These are phyloP conservation scores for Thalassaphorura encarpata DNA, from an alignment of 1,140 invertebrate genomes.

Conservation along the genomic window DNA sequence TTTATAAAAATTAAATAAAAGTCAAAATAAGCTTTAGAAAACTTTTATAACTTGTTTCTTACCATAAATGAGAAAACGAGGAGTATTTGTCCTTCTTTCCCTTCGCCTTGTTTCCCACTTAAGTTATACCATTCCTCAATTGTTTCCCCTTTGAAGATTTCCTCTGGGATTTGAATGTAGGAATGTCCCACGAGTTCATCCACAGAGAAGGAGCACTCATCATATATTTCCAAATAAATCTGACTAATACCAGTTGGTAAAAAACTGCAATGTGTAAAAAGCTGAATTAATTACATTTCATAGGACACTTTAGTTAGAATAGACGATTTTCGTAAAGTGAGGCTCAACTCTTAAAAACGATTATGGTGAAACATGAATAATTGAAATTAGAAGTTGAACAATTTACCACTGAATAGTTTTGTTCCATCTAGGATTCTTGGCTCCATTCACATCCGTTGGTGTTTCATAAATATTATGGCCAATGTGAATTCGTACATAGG, in stretches of 20 bases:
- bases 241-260: constrained; percentile 75
- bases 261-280: constrained; percentile 48
- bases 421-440: constrained; percentile 92
- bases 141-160: constrained; percentile 73
- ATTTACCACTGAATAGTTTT: constrained; percentile 78
- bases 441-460: constrained; percentile 84
- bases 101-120: constrained; percentile 80
- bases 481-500: constrained; percentile 81
- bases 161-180: constrained; percentile 68
- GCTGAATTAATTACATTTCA: no score
- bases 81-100: constrained; percentile 70
- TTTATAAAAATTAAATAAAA: no score
- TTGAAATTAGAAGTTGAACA: no score
- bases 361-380: no score
- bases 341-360: no score
- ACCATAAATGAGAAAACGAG: constrained; percentile 52
- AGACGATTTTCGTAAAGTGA: no score
- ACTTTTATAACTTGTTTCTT: constrained; percentile 34
- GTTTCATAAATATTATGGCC: constrained; percentile 92
- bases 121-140: constrained; percentile 88
- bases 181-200: constrained; percentile 92
- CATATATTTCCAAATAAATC: constrained; percentile 88
- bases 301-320: no score
- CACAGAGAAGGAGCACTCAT: constrained; percentile 91
- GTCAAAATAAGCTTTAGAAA: no score